These are phyloP conservation scores for Pandion haliaetus DNA, from an alignment of 2,113 vertebrate genomes.

Conservation along the genomic window DNA sequence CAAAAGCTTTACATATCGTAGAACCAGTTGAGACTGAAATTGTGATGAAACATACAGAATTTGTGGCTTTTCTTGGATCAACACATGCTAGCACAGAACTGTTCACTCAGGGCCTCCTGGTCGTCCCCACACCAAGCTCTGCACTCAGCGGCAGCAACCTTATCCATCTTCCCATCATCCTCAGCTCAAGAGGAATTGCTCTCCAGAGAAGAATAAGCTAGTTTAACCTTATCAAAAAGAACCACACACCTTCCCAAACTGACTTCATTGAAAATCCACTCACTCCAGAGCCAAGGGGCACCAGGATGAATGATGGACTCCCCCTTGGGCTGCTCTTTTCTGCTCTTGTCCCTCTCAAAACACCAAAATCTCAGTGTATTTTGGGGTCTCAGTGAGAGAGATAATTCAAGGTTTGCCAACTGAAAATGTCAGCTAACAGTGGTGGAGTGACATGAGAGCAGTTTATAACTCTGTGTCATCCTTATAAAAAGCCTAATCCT, in stretches of 20 bases:
- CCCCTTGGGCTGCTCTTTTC: not conserved
- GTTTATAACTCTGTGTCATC: not conserved
- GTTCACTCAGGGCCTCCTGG: not conserved
- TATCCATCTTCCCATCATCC: not conserved
- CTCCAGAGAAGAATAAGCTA: not conserved
- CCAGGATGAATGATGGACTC: not conserved
- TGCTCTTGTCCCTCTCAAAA: not conserved
- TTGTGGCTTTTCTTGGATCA: not conserved
- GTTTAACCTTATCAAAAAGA: not conserved
- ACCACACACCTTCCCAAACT: not conserved
- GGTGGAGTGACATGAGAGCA: not conserved
- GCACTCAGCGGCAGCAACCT: rapidly evolving
- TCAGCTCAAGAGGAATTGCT: not conserved
- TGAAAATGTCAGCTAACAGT: not conserved
- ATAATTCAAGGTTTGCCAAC: not conserved
- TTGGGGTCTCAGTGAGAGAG: rapidly evolving
- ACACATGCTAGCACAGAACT: not conserved
- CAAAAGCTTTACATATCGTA: not conserved
- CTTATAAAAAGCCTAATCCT: not conserved
- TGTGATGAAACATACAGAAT: not conserved
- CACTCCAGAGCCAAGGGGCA: not conserved
- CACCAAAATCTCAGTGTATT: not conserved
- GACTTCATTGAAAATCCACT: not conserved
- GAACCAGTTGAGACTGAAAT: not conserved
- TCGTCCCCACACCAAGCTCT: not conserved